Evolutionary conservation across 2,888 invertebrate species (phyloP).

Genomic region (Platypus cylindrus): DNA sequence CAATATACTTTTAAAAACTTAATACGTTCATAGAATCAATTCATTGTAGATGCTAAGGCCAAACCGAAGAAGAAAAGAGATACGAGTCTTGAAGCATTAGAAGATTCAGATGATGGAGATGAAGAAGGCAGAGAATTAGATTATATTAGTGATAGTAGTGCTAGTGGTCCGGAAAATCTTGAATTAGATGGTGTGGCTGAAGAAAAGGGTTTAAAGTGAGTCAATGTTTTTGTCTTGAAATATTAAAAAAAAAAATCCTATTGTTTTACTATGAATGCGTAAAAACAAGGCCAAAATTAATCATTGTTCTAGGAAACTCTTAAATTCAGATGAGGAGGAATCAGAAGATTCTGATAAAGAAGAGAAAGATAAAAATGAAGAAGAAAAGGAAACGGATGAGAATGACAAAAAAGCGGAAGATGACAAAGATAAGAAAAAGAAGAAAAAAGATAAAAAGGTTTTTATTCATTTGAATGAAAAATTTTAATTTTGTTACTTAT

Average conservation of each 20-base stretch:
- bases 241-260: not conserved
- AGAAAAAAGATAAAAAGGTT: conserved; percentile 43
- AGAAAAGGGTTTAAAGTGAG: conserved; percentile 46
- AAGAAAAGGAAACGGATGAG: conserved; percentile 57
- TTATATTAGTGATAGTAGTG: conserved; percentile 72
- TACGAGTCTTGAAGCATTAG: conserved; percentile 80
- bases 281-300: not conserved
- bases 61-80: conserved; percentile 61
- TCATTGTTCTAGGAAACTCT: conserved; percentile 47
- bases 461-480: conserved; percentile 24
- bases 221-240: conserved; percentile 1
- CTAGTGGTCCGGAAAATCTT: conserved; percentile 73
- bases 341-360: conserved; percentile 75
- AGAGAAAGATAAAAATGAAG: conserved; percentile 50
- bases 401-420: conserved; percentile 43
- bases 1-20: too few relatives aligned
- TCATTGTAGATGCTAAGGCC: not conserved
- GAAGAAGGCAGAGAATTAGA: conserved; percentile 91
- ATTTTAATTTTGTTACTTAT: conserved; percentile 1
- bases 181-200: conserved; percentile 63
- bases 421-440: conserved; percentile 50
- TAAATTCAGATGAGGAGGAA: conserved; percentile 79
- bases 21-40: too few relatives aligned
- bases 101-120: conserved; percentile 95
- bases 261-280: not conserved